These are phyloP conservation scores for Troides aeacus DNA, from an alignment of 2,888 invertebrate species.

Conservation along the genomic window DNA sequence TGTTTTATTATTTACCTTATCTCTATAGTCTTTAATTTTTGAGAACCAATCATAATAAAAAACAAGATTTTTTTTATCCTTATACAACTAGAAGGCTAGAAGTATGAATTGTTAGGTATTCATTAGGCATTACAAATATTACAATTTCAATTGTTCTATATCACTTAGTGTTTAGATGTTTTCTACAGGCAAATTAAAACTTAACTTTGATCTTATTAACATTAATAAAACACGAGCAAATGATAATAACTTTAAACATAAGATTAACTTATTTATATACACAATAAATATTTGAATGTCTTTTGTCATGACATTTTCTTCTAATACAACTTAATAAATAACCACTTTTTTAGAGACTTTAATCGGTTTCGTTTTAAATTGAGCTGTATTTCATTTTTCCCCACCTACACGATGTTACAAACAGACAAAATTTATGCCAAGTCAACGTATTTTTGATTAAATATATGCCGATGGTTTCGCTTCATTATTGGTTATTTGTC, in stretches of 20 bases:
- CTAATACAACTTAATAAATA: constrained; percentile 11
- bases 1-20: too few relatives aligned
- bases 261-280: background rate
- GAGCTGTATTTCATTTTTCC: constrained; percentile 27
- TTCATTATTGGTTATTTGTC: constrained; percentile 42
- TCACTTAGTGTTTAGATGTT: too few relatives aligned
- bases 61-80: too few relatives aligned
- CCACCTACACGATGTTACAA: constrained; percentile 27
- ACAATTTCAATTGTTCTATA: too few relatives aligned
- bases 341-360: constrained; percentile 19
- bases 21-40: too few relatives aligned
- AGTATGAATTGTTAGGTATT: too few relatives aligned
- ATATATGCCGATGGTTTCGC: constrained; percentile 27
- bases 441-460: constrained; percentile 26
- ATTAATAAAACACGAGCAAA: background rate
- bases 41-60: too few relatives aligned
- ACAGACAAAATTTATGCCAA: constrained; percentile 28
- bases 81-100: too few relatives aligned
- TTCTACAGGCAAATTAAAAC: too few relatives aligned
- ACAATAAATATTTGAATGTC: constrained; percentile 2
- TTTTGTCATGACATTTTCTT: background rate
- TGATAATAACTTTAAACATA: background rate
- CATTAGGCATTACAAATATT: too few relatives aligned
- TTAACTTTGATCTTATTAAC: background rate
- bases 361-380: constrained; percentile 28